These are phyloP conservation scores for Numenius arquata DNA, from an alignment of 2,113 vertebrate genomes.

Conservation along the genomic window DNA sequence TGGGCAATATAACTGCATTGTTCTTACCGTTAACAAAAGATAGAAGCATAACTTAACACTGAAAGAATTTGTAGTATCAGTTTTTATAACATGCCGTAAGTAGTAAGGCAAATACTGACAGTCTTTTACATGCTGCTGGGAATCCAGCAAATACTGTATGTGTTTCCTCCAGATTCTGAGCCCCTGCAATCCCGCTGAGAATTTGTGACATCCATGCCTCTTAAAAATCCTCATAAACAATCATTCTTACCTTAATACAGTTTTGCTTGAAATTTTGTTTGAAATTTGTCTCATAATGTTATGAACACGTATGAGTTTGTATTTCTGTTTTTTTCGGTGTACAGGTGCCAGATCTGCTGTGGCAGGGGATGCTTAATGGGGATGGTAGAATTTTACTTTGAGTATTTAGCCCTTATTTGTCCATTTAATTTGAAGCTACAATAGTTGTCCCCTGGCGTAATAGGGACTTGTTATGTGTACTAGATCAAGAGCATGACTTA, in stretches of 20 bases:
- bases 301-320: not conserved
- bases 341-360: not conserved
- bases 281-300: not conserved
- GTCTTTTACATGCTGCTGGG: not conserved
- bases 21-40: conserved; percentile 14
- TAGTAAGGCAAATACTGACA: conserved; percentile 45
- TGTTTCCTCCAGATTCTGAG: not conserved
- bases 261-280: not conserved
- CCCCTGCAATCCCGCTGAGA: not conserved
- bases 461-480: not conserved
- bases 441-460: not conserved
- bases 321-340: not conserved
- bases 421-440: not conserved
- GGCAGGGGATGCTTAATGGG: not conserved
- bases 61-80: not conserved
- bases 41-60: conserved; percentile 23
- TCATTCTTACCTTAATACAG: not conserved
- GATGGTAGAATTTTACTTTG: conserved; percentile 1
- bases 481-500: not conserved
- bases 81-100: not conserved
- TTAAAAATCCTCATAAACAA: not conserved
- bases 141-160: not conserved
- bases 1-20: not conserved
- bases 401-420: conserved; percentile 65
- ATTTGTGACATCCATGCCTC: not conserved